Percentiles rank a stretch among this genome's conserved stretches.
phyloP scores from a whole-genome alignment of 2,113 vertebrate species.

The Echinops telfairi region DNA sequence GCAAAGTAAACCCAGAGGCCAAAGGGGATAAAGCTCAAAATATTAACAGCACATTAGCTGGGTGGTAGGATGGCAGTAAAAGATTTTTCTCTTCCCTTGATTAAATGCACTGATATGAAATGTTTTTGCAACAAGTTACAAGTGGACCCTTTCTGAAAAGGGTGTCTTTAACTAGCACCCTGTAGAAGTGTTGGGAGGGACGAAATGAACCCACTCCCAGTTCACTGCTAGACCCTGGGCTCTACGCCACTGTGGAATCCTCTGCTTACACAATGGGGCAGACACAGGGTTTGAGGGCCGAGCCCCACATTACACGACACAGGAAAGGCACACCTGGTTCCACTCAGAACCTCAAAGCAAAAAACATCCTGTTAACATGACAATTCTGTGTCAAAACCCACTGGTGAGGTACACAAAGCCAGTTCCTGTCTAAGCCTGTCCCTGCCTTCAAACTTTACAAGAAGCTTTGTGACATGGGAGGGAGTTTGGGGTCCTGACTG shows the following conservation, averaged over 20 bases:
- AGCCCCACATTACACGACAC: neutral
- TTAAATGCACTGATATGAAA: constrained; percentile 37
- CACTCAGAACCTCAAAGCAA: neutral
- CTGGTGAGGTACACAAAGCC: neutral
- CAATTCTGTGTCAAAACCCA: neutral
- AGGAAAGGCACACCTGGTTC: neutral
- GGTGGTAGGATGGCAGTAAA: neutral
- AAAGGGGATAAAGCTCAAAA: neutral
- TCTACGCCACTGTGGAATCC: neutral
- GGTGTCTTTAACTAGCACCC: neutral
- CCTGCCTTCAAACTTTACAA: neutral
- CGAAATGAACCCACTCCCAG: neutral
- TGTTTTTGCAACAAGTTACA: neutral
- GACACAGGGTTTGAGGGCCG: neutral
- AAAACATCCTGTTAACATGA: too few relatives aligned
- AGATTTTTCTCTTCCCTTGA: neutral
- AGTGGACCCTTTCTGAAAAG: neutral
- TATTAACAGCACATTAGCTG: neutral
- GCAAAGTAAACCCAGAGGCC: neutral
- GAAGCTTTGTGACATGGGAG: neutral
- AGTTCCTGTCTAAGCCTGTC: neutral
- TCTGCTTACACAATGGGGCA: neutral
- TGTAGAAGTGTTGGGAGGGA: neutral
- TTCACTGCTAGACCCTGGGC: neutral
- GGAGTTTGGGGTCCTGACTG: too few relatives aligned